Evolutionary conservation across 2,888 invertebrate genomes (phyloP), one percentile per base, ranked within the genome.

Genomic region (Petrolisthes manimaculis): DNA sequence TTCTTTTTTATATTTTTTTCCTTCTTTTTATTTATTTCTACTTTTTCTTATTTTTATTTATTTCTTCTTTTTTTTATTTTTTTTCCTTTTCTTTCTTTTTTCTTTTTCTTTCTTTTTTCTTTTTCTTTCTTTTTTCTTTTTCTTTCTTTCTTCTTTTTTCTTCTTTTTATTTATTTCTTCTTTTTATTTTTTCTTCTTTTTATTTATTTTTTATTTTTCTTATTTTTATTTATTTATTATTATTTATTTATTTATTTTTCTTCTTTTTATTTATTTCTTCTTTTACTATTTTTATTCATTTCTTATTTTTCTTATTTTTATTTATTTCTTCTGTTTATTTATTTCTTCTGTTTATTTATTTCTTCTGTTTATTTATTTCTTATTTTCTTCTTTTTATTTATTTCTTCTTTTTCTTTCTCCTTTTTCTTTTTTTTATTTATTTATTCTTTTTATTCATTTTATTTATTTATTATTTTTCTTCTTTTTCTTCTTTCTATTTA

Each of bases 121-220:
- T 74, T 71, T 21, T 71, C 71, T 71, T 21, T 71, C 77, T 77
- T 53, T 77, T 77, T 53, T 77, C 77, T 77, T 53, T 77, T n/a
- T 78, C 78, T 78, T 54, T 78, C 78, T 78, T 54, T 78, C 78
- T n/a, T 78, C 78, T 78, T 54, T 78, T 54, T 78, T 54, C 55
- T 54, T 78, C 78, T 78, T 54, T 78, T 54, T 78, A 53, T 78
- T 54, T 78, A 53, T 78, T 54, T 77, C 77, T 77, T 54, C 54
- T 54, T 77, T 54, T 77, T 54, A 53, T 54, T 77, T 54, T 77
- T 54, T 77, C 77, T 77, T 54, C 54, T 54, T 77, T 54, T 77
- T 54, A 53, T 54, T 77, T 54, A 53, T n/a, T 77, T 53, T 71
- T 21, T 71, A 5, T 71, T 21, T 71, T 14, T 9, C 18, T 71